Evolutionary conservation across 2,888 invertebrate species (phyloP), one percentile per base, ranked within the genome.

Genomic region (Lithophane ornitopus): DNA sequence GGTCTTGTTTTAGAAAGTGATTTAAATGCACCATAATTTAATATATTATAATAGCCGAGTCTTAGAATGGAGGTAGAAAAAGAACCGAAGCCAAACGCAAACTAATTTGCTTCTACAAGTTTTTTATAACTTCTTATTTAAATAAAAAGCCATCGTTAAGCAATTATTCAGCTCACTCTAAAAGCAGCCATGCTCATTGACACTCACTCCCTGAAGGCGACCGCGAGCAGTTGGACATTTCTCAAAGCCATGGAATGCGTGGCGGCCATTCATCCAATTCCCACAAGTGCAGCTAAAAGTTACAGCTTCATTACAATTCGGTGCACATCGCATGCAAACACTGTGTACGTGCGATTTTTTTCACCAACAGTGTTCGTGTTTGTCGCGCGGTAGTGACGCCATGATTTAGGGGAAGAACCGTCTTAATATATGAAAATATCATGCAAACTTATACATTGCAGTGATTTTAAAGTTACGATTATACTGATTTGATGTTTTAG

Each of bases 261-360:
- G 58, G 67, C 80, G 74, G 59, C 78, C 84, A 78, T 83, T 71
- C 82, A 70, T 84, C 81, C 79, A 81, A 85, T 91, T 90, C 89
- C 89, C 91, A 89, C 89, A 89, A 89, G 70, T 81, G 88, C 87
- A 86, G 85, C 89, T 87, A 87, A 85, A 86, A 84, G 74, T 84
- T 46, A 78, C 71, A 44, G 34, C 52, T 80, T 87, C 85, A 91
- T 93, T 90, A 85, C 69, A 70, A 91, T 93, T 93, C 93, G 86
- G 76, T 72, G 77, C 80, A 88, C 91, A 89, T 84, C 68, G 73
- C 82, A 93, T 93, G 93, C 90, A 90, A 92, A 93, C 92, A 77
- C 67, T 54, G 80, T 67, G 80, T 78, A 83, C 88, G 88, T 87
- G 88, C 78, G 81, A 88, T 88, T 87, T 88, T 87, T 88, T 88